phyloP scores from a whole-genome alignment of 2,888 invertebrate genomes.

The Drosophila barbarae region DNA sequence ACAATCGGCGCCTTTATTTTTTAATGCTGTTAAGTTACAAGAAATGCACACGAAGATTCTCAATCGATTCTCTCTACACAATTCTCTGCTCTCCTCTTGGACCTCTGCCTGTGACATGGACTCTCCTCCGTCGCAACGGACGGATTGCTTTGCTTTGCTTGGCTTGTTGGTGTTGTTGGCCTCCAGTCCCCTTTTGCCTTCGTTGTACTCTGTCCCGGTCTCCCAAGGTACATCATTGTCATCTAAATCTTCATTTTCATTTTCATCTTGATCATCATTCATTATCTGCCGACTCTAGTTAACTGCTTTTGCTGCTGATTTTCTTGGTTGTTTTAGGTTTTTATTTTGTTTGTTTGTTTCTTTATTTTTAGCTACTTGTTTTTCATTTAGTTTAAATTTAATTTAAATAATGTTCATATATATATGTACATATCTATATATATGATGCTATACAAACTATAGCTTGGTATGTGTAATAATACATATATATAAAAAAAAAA shows the following conservation, averaged over 20 bases:
- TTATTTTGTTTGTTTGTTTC: conserved; percentile 25
- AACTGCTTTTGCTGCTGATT: conserved; percentile 44
- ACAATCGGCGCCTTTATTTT: conserved; percentile 10
- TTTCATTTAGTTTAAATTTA: conserved; percentile 55
- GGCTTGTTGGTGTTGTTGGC: conserved; percentile 10
- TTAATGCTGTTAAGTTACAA: conserved; percentile 13
- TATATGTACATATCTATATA: conserved; percentile 26
- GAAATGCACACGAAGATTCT: conserved; percentile 24
- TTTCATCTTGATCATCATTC: neutral
- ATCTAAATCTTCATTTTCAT: neutral
- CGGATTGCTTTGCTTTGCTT: conserved; percentile 21
- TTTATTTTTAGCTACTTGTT: conserved; percentile 48
- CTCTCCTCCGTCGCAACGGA: conserved; percentile 29
- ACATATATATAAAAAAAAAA: conserved; percentile 32
- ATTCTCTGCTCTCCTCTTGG: conserved; percentile 6
- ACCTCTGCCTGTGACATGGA: conserved; percentile 1
- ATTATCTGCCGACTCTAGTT: conserved; percentile 18
- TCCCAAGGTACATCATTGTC: conserved; percentile 3
- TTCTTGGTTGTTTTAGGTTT: conserved; percentile 13
- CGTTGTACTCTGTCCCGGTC: conserved; percentile 33
- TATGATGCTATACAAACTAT: conserved; percentile 42
- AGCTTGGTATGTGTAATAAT: conserved; percentile 45
- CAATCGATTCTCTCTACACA: neutral
- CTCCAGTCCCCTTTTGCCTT: conserved; percentile 16
- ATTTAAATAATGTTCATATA: conserved; percentile 63